A percentile compares a stretch with the other conserved stretches of the same genome.
phyloP scores from a whole-genome alignment of 2,888 invertebrate species.

The Phanerotoma sp. region DNA sequence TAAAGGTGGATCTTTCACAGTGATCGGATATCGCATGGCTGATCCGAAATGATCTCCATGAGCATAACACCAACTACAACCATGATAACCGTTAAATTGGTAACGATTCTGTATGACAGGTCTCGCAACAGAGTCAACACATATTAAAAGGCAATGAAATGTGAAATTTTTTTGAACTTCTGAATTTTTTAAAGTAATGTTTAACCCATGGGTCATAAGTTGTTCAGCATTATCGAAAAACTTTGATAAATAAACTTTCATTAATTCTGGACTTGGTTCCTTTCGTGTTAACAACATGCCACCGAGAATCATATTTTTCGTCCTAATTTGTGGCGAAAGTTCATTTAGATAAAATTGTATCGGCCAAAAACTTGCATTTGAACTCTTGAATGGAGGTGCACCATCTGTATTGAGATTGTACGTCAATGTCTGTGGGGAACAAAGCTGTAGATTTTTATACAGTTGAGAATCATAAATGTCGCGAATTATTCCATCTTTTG shows the following conservation, averaged over 20 bases:
- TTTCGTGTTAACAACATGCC: constrained; percentile 21
- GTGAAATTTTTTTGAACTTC: constrained; percentile 8
- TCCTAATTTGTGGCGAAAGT: constrained; percentile 21
- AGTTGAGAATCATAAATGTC: constrained; percentile 9
- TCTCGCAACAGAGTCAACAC: constrained; percentile 18
- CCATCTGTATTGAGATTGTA: constrained; percentile 17
- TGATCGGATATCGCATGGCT: constrained; percentile 20
- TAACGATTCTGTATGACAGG: constrained; percentile 20
- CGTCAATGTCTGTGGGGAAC: not conserved
- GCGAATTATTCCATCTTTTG: not conserved
- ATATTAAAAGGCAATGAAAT: constrained; percentile 11
- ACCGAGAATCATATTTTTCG: constrained; percentile 22
- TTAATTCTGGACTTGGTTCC: constrained; percentile 29
- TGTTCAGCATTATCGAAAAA: constrained; percentile 26
- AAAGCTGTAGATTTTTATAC: constrained; percentile 6
- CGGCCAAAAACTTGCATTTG: constrained; percentile 25
- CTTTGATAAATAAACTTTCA: constrained; percentile 27
- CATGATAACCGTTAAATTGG: constrained; percentile 29
- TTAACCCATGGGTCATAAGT: constrained; percentile 17
- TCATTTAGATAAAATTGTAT: constrained; percentile 29
- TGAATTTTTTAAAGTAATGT: constrained; percentile 1
- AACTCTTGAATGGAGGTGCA: constrained; percentile 18
- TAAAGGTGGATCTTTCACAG: constrained; percentile 2
- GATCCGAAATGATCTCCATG: constrained; percentile 15
- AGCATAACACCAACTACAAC: constrained; percentile 30